Base-by-base conservation (phyloP, 2,888 invertebrate species). In the Cartodere bifasciata region DNA sequence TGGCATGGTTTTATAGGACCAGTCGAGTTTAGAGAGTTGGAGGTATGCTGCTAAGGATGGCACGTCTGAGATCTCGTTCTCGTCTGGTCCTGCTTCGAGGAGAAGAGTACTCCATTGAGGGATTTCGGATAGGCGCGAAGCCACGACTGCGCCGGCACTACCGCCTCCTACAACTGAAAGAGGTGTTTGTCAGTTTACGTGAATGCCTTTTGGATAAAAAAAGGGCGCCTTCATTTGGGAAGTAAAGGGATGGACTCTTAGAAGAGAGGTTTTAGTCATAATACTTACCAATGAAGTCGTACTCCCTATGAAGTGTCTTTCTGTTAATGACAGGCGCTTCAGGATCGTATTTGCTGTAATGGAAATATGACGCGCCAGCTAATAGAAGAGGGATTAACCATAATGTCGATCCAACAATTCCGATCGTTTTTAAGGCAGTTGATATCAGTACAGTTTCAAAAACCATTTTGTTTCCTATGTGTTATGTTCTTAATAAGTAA, bases 1-100 rank as follows among this genome's bases (percentile, higher is more conserved):
- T 0, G 86, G 81, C 50, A 87, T 84, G 0, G 84, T 86, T 62
- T 86, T 87, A 61, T 87, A 90, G 44, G 79, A 76, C 87, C 87
- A 90, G 60, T 90, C 88, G 36, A 88, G 58, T 54, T 82, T 79
- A 40, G 83, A 81, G 35, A 87, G 64, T 59, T 90, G 88, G 26
- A 90, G 64, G 55, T 87, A 90, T 1, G 83, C 85, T 0, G 87
- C 83, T 47, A 88, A 56, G 28, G 86, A 85, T 15, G 87, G 87
- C 35, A 87, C 86, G 55, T 87, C 87, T 2, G 82, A 76, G 39
- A 86, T 79, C 60, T 87, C 85, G 58, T 85, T 86, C 56, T 87
- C 87, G 46, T 86, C 84, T 2, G 82, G 83, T 14, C 87, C 88
- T 23, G 83, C 85, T 61, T 88, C 88, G 28, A 88, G 56, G 4